Base-by-base conservation (phyloP, 2,797 vertebrate genomes). In the Cuculus canorus region DNA sequence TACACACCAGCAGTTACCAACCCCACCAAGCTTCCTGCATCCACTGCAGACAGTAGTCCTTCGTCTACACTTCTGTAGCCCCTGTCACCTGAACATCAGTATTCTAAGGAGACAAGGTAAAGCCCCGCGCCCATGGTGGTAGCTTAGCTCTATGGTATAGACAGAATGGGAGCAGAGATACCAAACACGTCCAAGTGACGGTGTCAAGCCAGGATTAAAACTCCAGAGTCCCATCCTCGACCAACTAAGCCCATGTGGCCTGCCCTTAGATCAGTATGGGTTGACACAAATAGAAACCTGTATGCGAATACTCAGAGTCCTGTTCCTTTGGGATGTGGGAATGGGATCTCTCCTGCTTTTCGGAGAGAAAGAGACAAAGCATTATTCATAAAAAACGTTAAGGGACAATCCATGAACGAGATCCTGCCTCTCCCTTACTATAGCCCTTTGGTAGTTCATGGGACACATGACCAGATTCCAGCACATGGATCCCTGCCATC, bases 1-100 rank as follows among this genome's bases (percentile, higher is more conserved):
- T 95, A 82, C n/a, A 96, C 97, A 93, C 98, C 98, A 98, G 98
- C 96, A 93, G 90, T 96, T 96, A 95, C 95, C 96, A 82, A 95
- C 61, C 92, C 96, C 82, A 83, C 86, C 93, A 96, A 96, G 95
- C 84, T 14, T 97, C 90, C 92, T 96, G 94, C 96, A 90, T 94
- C 92, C 77, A 4, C 54, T 41, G 92, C 88, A 92, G 71, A 87
- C 32, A 89, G 75, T 70, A 94, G 78, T 96, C 92, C 88, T 95
- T 59, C 69, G 86, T 48, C 81, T 89, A 19, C 61, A 90, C 86
- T 90, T 78, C 86, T 3, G 32, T 83, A 97, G 92, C 96, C 96
- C 94, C 92, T 96, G 77, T 90, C 88, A 86, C 94, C 89, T 94
- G 88, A 92, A 90, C 88, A 57, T 92, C 61, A 86, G 93, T 92